These are phyloP conservation scores for Philypnodon macrostomus DNA, from an alignment of 2,797 vertebrate genomes.

Conservation along the genomic window DNA sequence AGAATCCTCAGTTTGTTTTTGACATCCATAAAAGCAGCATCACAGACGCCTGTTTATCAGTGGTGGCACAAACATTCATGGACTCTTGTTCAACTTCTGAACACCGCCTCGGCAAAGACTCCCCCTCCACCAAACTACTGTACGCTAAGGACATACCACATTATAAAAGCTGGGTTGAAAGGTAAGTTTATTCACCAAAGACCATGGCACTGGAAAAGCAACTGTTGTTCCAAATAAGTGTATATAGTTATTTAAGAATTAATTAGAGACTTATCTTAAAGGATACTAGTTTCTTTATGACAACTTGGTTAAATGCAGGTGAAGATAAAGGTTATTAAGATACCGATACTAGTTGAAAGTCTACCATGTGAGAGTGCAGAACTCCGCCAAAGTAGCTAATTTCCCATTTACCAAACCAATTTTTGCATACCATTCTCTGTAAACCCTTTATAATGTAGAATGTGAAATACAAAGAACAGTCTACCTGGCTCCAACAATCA, in stretches of 20 bases:
- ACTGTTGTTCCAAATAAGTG: neutral
- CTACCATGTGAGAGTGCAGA: no score
- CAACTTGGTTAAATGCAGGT: no score
- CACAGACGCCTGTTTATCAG: conserved; percentile 92
- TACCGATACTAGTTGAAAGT: no score
- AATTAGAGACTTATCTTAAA: neutral
- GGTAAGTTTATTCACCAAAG: conserved; percentile 62
- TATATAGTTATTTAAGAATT: no score
- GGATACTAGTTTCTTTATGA: neutral
- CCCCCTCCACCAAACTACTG: conserved; percentile 91
- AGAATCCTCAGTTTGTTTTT: conserved; percentile 96
- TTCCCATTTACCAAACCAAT: no score
- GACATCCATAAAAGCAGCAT: conserved; percentile 97
- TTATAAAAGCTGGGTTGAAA: conserved; percentile 96
- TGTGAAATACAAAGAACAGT: no score
- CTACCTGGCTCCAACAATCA: no score
- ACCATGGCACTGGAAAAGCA: neutral
- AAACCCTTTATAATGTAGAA: no score
- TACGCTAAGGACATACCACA: conserved; percentile 97
- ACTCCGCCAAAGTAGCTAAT: no score
- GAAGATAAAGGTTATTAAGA: no score
- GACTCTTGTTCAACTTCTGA: conserved; percentile 95
- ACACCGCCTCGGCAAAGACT: conserved; percentile 93
- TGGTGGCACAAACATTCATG: conserved; percentile 98
- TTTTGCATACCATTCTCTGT: no score